phyloP scores from a whole-genome alignment of 2,888 invertebrate genomes.

The Thecocarcelia acutangulata region DNA sequence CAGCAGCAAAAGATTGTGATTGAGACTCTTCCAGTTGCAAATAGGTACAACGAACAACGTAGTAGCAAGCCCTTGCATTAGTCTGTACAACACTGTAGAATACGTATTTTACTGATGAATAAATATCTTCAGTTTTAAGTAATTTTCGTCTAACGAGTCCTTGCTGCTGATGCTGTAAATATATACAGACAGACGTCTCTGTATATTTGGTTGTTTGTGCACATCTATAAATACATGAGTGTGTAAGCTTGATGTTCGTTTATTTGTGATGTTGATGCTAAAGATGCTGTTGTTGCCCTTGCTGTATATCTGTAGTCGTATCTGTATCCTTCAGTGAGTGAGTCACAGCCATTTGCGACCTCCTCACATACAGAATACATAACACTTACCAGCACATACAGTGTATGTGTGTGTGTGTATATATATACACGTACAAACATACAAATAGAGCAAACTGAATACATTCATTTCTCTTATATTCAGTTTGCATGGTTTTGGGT shows the following conservation, averaged over 20 bases:
- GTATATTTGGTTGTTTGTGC: constrained; percentile 16
- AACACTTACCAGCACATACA: not conserved
- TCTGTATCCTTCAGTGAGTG: constrained; percentile 69
- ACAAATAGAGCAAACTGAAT: constrained; percentile 49
- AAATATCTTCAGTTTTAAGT: constrained; percentile 62
- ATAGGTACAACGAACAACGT: constrained; percentile 9
- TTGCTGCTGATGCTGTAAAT: constrained; percentile 43
- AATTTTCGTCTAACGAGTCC: constrained; percentile 64
- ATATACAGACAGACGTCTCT: constrained; percentile 20
- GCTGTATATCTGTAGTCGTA: constrained; percentile 66
- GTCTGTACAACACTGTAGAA: constrained; percentile 46
- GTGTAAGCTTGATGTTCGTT: constrained; percentile 54
- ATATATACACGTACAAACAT: constrained; percentile 13
- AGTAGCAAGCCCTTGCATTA: constrained; percentile 21
- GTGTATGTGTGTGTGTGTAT: not conserved
- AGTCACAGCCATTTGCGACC: constrained; percentile 69
- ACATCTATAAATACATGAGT: constrained; percentile 1
- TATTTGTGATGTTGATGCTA: constrained; percentile 56
- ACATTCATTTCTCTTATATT: constrained; percentile 61
- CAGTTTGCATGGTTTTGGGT: constrained; percentile 68
- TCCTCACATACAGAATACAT: constrained; percentile 50
- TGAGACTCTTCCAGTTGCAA: constrained; percentile 46
- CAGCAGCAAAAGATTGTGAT: constrained; percentile 40
- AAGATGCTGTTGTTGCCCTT: constrained; percentile 61
- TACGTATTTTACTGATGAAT: constrained; percentile 62